A percentile compares a stretch with the other conserved stretches of the same genome.
Conservation (phyloP, 2,113 vertebrate genomes). For the human region DNA sequence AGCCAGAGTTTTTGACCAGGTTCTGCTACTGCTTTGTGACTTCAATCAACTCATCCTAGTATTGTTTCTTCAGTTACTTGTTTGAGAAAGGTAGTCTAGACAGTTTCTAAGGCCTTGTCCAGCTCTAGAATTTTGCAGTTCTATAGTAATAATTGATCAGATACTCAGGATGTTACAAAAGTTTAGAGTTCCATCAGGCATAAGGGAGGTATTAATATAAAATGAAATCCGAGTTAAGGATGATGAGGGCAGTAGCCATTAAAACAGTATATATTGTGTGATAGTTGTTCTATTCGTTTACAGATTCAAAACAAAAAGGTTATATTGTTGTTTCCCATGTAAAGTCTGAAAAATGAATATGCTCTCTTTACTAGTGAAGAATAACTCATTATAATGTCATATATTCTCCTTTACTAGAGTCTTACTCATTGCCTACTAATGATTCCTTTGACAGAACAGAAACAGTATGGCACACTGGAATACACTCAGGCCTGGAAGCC, state of each 20-base stretch:
- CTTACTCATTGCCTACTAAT: neutral
- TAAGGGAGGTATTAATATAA: neutral
- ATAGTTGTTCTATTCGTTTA: neutral
- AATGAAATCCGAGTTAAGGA: neutral
- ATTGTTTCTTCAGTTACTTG: neutral
- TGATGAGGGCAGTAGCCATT: neutral
- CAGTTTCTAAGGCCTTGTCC: neutral
- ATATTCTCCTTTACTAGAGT: neutral
- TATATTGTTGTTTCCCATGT: neutral
- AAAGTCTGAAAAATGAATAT: neutral
- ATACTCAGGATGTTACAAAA: neutral
- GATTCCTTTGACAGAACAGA: neutral
- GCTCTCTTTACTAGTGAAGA: neutral
- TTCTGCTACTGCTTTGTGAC: neutral
- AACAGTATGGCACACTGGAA: neutral
- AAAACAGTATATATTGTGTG: neutral
- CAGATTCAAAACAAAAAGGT: neutral
- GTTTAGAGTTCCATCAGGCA: neutral
- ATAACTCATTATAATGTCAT: neutral
- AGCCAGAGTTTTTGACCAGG: neutral
- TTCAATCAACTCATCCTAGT: neutral
- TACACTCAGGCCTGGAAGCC: neutral
- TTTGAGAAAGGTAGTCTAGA: neutral
- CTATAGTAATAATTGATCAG: neutral
- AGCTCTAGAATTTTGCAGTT: slow-evolving; percentile 25